These are phyloP conservation scores for Drosophila tristis DNA, from an alignment of 1,140 invertebrate species.

Conservation along the genomic window DNA sequence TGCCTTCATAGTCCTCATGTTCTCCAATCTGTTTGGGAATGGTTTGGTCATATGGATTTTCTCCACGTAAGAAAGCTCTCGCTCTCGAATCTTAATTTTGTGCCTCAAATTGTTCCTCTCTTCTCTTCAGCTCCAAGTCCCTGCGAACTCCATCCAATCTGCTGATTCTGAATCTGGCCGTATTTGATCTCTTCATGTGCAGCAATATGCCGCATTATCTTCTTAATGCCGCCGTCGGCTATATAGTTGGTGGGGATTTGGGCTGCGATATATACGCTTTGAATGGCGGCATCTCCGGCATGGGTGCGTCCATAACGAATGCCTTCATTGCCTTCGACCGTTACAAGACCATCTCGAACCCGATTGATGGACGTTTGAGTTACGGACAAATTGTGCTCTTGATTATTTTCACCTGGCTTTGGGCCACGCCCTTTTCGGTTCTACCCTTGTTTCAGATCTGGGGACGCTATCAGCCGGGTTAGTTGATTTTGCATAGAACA, in stretches of 20 bases:
- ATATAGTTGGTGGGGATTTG: slow-evolving; percentile 88
- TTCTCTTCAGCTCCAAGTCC: slow-evolving; percentile 87
- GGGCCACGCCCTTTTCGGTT: slow-evolving; percentile 89
- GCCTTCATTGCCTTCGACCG: slow-evolving; percentile 91
- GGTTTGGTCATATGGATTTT: slow-evolving; percentile 93
- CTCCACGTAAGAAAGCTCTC: slow-evolving; percentile 87
- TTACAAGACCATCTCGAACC: slow-evolving; percentile 90
- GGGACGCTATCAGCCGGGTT: slow-evolving; percentile 89
- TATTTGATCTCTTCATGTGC: slow-evolving; percentile 91
- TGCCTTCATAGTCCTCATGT: slow-evolving; percentile 89
- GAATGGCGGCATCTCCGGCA: slow-evolving; percentile 89
- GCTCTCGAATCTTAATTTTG: neutral
- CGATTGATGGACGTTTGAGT: slow-evolving; percentile 89
- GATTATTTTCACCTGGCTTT: slow-evolving; percentile 89
- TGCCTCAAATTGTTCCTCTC: slow-evolving; percentile 1
- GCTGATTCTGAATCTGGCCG: slow-evolving; percentile 91
- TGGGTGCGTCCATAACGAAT: slow-evolving; percentile 90
- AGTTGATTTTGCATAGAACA: slow-evolving; percentile 7
- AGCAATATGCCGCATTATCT: slow-evolving; percentile 90
- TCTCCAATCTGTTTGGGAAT: slow-evolving; percentile 90
- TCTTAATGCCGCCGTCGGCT: slow-evolving; percentile 87
- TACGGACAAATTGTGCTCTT: slow-evolving; percentile 87
- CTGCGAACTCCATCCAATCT: slow-evolving; percentile 92
- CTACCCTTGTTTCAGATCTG: slow-evolving; percentile 88
- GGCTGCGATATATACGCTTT: slow-evolving; percentile 90